Percentiles rank a stretch among this genome's conserved stretches.
phyloP scores from a whole-genome alignment of 2,797 vertebrate species.

The Toxotes lorentzi region DNA sequence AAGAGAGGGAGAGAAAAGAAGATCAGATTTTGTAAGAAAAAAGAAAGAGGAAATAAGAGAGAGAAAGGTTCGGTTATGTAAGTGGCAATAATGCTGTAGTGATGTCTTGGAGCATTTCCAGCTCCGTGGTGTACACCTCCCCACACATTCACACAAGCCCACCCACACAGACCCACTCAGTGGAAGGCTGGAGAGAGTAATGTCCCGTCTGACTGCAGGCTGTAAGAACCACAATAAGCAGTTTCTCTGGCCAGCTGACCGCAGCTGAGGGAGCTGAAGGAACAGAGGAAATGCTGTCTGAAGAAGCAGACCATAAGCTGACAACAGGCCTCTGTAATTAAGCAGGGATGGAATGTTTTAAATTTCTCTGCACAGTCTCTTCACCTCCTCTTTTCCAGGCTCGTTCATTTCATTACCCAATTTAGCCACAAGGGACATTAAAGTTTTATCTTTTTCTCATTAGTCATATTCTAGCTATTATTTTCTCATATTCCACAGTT shows the following conservation, averaged over 20 bases:
- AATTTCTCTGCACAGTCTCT: constrained; percentile 18
- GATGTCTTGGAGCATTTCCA: constrained; percentile 67
- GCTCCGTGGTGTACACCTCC: constrained; percentile 58
- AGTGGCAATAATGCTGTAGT: constrained; percentile 50
- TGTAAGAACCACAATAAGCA: constrained; percentile 63
- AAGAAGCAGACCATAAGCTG: constrained; percentile 13
- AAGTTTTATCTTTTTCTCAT: constrained; percentile 61
- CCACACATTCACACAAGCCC: constrained; percentile 66
- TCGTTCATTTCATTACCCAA: constrained; percentile 43
- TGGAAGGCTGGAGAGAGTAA: constrained; percentile 65
- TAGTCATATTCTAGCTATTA: constrained; percentile 35
- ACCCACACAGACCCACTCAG: constrained; percentile 66
- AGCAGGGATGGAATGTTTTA: constrained; percentile 31
- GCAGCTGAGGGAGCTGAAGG: constrained; percentile 39
- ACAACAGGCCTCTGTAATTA: constrained; percentile 34
- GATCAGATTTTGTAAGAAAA: background rate
- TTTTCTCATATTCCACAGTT: constrained; percentile 20
- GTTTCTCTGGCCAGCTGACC: constrained; percentile 61
- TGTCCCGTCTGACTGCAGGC: constrained; percentile 70
- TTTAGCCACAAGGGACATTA: constrained; percentile 55
- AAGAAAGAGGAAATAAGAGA: constrained; percentile 21
- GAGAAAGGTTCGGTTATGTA: constrained; percentile 52
- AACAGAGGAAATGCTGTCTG: constrained; percentile 40
- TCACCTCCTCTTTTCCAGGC: constrained; percentile 21
- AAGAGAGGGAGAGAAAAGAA: background rate